Evolutionary conservation across 2,797 vertebrate genomes (phyloP).

Genomic region (Pangasius djambal): DNA sequence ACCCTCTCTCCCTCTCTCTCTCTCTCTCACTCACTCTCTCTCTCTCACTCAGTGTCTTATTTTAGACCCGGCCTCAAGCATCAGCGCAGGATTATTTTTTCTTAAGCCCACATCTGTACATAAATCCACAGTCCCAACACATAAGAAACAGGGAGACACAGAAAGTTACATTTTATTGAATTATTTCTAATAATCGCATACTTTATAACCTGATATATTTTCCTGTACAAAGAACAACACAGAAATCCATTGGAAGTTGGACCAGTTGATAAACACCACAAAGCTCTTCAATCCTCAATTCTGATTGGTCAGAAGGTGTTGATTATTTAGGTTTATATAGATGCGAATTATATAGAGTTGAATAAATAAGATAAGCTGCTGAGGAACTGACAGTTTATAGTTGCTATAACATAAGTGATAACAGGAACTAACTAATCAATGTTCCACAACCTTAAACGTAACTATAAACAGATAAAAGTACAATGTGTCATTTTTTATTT

Average conservation of each 20-base stretch:
- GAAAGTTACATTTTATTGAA: neutral
- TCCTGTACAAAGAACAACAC: neutral
- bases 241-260: neutral
- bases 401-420: neutral
- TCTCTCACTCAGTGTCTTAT: neutral
- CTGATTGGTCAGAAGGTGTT: neutral
- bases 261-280: neutral
- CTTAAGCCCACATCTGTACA: neutral
- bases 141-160: neutral
- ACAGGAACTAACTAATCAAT: neutral
- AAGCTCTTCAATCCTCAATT: neutral
- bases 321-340: neutral
- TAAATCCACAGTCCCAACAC: neutral
- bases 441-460: neutral
- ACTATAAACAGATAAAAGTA: neutral
- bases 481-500: no score
- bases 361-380: neutral
- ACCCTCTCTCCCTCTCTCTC: neutral
- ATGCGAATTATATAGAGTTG: neutral
- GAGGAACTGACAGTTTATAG: no score
- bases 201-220: neutral
- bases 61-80: slow-evolving; percentile 20
- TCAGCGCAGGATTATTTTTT: neutral
- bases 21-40: neutral
- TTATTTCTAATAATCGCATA: neutral